Evolutionary conservation across 2,888 invertebrate genomes (phyloP).

Genomic region (Yponomeuta sedellus): DNA sequence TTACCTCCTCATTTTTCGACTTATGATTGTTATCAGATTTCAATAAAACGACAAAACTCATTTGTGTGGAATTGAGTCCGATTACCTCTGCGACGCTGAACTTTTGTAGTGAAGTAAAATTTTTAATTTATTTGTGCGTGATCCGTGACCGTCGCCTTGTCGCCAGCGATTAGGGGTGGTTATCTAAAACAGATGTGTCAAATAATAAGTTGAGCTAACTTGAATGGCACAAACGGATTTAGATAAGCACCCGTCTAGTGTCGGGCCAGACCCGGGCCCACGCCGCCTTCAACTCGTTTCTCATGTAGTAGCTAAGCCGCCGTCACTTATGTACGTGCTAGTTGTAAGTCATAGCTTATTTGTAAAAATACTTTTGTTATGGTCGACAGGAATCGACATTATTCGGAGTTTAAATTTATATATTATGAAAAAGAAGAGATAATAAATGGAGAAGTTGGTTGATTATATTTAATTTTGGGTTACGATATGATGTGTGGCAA

Average conservation of each 20-base stretch:
- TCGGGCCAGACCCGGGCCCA: not conserved
- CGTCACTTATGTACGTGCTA: slow-evolving; percentile 63
- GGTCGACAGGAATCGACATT: slow-evolving; percentile 70
- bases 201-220: not conserved
- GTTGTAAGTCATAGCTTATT: slow-evolving; percentile 63
- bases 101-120: slow-evolving; percentile 47
- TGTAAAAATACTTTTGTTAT: slow-evolving; percentile 72
- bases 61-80: slow-evolving; percentile 59
- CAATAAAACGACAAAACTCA: slow-evolving; percentile 29
- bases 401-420: slow-evolving; percentile 74
- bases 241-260: not conserved
- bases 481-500: slow-evolving; percentile 66
- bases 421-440: slow-evolving; percentile 37
- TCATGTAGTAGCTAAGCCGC: slow-evolving; percentile 50
- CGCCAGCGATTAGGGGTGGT: slow-evolving; percentile 25
- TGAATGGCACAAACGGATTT: not conserved
- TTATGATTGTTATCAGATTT: not conserved
- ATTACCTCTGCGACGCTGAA: slow-evolving; percentile 61
- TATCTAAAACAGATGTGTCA: not conserved
- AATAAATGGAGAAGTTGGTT: slow-evolving; percentile 65
- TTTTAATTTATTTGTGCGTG: slow-evolving; percentile 45
- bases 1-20: slow-evolving; percentile 2
- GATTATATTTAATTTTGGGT: slow-evolving; percentile 64
- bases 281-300: slow-evolving; percentile 31
- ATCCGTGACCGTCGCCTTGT: slow-evolving; percentile 29